Percentiles rank a stretch among this genome's conserved stretches.
These are phyloP conservation scores for Orchestia grillus DNA, from an alignment of 1,140 invertebrate genomes.

Conservation along the genomic window DNA sequence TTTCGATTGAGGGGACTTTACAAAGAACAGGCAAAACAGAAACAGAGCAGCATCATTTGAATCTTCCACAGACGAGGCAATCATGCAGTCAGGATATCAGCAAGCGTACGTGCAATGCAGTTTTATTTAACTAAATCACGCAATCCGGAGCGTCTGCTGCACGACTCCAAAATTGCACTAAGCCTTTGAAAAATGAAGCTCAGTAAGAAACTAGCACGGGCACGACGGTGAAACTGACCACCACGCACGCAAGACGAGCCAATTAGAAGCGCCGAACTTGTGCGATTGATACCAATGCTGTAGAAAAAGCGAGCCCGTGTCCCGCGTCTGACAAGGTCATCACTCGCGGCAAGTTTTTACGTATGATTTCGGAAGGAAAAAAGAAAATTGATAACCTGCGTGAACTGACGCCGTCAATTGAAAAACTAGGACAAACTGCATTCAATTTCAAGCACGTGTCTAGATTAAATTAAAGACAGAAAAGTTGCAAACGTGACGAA, in stretches of 20 bases:
- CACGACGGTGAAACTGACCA: not conserved
- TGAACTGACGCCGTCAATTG: not conserved
- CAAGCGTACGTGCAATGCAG: not conserved
- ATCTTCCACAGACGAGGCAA: not conserved
- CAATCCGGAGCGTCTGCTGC: not conserved
- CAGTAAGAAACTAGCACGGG: not conserved
- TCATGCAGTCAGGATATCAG: not conserved
- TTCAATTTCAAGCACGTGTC: not conserved
- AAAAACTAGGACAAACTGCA: not conserved
- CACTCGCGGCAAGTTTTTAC: not conserved
- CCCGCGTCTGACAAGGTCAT: not conserved
- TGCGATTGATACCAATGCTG: not conserved
- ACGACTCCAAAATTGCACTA: not conserved
- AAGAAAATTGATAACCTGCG: not conserved
- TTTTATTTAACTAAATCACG: not conserved
- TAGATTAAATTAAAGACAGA: not conserved
- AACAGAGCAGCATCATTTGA: not conserved
- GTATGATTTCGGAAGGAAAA: not conserved
- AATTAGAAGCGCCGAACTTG: not conserved
- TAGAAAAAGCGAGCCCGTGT: not conserved
- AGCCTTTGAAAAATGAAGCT: not conserved
- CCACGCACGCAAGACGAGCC: not conserved
- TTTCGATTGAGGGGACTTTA: not conserved
- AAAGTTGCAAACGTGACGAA: not conserved
- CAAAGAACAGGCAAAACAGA: not conserved